Evolutionary conservation across 2,113 vertebrate genomes (phyloP).

Genomic region (Aramus guarauna): DNA sequence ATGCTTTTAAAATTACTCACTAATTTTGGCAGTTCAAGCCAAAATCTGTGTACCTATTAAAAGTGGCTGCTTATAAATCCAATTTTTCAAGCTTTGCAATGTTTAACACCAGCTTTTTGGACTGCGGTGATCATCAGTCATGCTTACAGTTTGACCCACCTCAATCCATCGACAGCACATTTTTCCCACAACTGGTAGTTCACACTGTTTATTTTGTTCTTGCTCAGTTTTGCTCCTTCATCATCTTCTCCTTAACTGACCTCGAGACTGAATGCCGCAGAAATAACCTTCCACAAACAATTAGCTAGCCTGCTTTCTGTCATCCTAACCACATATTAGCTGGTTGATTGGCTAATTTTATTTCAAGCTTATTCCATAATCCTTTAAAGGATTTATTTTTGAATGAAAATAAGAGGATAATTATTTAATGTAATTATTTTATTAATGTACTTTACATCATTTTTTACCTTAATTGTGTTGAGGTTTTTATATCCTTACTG

Average conservation of each 20-base stretch:
- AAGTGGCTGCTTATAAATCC: background rate
- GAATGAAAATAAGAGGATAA: background rate
- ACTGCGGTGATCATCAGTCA: background rate
- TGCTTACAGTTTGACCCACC: background rate
- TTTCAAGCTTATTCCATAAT: background rate
- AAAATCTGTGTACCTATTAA: background rate
- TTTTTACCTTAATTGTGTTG: background rate
- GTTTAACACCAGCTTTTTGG: background rate
- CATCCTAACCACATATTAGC: background rate
- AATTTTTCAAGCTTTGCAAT: background rate
- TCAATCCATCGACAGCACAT: background rate
- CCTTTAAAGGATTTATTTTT: constrained; percentile 8
- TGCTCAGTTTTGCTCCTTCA: background rate
- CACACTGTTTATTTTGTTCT: background rate
- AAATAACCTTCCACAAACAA: background rate
- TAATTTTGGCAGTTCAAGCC: background rate
- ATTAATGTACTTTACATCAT: background rate
- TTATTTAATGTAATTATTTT: constrained; percentile 17
- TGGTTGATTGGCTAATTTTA: background rate
- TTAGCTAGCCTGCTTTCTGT: background rate
- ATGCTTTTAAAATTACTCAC: constrained; percentile 20
- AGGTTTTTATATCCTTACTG: background rate
- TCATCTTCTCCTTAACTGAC: background rate
- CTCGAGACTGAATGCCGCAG: background rate
- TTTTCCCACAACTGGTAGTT: background rate